A percentile compares a stretch with the other conserved stretches of the same genome.
Conservation (phyloP, 1,140 invertebrate genomes). For the Atta colombica region DNA sequence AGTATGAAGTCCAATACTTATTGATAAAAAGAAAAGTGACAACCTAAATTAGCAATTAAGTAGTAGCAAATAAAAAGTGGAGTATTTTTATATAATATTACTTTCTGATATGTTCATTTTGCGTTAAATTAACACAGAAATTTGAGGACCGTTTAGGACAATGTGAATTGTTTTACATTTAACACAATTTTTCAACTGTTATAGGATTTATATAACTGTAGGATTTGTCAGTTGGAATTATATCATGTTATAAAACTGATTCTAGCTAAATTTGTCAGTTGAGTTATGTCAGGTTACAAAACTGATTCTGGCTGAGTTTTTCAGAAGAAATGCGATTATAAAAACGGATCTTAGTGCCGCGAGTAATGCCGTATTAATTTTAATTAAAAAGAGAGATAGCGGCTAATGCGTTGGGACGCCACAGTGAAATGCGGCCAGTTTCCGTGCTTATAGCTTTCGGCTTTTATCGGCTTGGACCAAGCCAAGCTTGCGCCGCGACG, state of each 20-base stretch:
- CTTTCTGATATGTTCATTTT: too few relatives aligned
- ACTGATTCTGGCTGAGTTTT: not conserved
- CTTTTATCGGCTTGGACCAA: slow-evolving; percentile 70
- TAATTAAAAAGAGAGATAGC: slow-evolving; percentile 77
- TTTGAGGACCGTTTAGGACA: too few relatives aligned
- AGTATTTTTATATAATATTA: too few relatives aligned
- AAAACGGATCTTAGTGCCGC: slow-evolving; percentile 8
- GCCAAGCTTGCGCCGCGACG: slow-evolving; percentile 40
- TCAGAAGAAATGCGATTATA: not conserved
- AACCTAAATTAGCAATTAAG: too few relatives aligned
- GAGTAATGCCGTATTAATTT: slow-evolving; percentile 74
- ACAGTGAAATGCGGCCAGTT: slow-evolving; percentile 73
- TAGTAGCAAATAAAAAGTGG: too few relatives aligned
- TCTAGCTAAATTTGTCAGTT: not conserved
- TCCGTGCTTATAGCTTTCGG: slow-evolving; percentile 73
- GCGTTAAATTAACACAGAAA: too few relatives aligned
- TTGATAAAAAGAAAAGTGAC: too few relatives aligned
- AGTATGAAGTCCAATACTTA: not conserved
- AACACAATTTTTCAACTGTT: too few relatives aligned
- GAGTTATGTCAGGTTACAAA: not conserved
- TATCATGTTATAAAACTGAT: not conserved
- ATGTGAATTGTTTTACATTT: too few relatives aligned
- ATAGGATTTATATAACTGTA: too few relatives aligned
- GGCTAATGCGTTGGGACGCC: slow-evolving; percentile 60
- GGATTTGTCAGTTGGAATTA: not conserved